These are phyloP conservation scores for Protosalanx chinensis DNA, from an alignment of 2,797 vertebrate genomes.

Conservation along the genomic window DNA sequence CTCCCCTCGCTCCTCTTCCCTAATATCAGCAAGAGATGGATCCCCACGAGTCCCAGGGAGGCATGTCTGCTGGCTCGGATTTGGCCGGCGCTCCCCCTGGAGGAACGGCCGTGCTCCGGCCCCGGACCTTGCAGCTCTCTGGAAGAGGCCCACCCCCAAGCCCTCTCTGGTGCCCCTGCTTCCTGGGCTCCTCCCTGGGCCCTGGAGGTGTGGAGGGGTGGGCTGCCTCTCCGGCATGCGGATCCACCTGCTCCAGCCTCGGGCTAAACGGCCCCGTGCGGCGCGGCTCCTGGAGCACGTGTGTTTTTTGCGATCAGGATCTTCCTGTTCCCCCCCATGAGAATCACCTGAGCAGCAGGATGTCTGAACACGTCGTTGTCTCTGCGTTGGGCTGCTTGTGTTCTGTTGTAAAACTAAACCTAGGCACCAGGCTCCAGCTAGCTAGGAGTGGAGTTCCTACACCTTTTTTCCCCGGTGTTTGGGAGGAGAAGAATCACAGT, in stretches of 20 bases:
- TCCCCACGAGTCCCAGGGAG: constrained; percentile 53
- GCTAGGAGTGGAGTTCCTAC: constrained; percentile 62
- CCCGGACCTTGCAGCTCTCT: constrained; percentile 48
- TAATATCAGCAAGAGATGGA: constrained; percentile 64
- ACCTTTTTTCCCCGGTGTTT: constrained; percentile 55
- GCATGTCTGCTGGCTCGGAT: constrained; percentile 53
- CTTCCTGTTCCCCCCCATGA: constrained; percentile 44
- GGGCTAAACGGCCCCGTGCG: not conserved
- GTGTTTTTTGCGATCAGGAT: constrained; percentile 42
- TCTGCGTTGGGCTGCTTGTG: constrained; percentile 48
- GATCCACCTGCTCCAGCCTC: constrained; percentile 33
- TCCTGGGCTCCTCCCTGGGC: not conserved
- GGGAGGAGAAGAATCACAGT: constrained; percentile 62
- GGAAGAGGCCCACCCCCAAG: constrained; percentile 41
- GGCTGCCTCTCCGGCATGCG: constrained; percentile 27
- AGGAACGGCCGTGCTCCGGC: constrained; percentile 36
- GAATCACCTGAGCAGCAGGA: constrained; percentile 34
- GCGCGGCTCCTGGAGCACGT: constrained; percentile 7
- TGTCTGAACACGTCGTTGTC: constrained; percentile 50
- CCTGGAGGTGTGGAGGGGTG: not conserved
- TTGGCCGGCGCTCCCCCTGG: constrained; percentile 45
- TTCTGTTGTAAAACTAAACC: constrained; percentile 66
- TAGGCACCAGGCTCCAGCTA: constrained; percentile 58
- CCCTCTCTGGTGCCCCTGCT: constrained; percentile 28
- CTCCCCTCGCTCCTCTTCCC: constrained; percentile 28